Percentiles rank a stretch among this genome's conserved stretches.
phyloP scores from a whole-genome alignment of 2,797 vertebrate species.

The Pteronotus mesoamericanus region DNA sequence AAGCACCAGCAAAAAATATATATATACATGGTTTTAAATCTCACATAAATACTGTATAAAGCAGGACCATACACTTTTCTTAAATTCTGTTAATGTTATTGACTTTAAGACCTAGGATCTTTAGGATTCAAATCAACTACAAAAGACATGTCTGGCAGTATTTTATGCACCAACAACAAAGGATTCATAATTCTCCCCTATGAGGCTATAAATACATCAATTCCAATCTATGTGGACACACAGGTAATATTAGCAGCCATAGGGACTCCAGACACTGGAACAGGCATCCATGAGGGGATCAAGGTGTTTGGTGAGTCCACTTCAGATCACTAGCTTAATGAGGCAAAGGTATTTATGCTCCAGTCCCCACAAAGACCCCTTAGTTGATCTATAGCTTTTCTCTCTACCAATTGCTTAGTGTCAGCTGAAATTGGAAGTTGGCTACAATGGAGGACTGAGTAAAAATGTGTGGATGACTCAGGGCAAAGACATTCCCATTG shows the following conservation, averaged over 20 bases:
- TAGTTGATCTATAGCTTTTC: not conserved
- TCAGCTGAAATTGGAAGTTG: not conserved
- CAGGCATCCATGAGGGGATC: not conserved
- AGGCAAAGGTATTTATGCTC: not conserved
- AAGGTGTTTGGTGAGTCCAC: not conserved
- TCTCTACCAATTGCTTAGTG: not conserved
- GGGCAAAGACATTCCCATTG: not conserved
- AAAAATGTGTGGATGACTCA: not conserved
- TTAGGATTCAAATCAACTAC: not conserved
- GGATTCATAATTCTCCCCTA: not conserved
- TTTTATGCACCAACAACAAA: not conserved
- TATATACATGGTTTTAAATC: conserved; percentile 1
- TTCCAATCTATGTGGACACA: not conserved
- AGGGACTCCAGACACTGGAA: not conserved
- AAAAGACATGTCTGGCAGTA: not conserved
- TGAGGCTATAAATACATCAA: not conserved
- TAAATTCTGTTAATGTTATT: conserved; percentile 10
- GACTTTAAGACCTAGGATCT: not conserved
- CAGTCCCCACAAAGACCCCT: not conserved
- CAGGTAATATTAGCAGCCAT: not conserved
- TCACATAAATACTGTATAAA: not conserved
- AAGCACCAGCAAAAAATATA: not conserved
- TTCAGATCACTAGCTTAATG: not conserved
- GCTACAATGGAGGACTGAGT: not conserved
- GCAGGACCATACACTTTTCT: not conserved